Evolutionary conservation across 2,113 vertebrate species (phyloP).

Genomic region (Chiloscyllium plagiosum): DNA sequence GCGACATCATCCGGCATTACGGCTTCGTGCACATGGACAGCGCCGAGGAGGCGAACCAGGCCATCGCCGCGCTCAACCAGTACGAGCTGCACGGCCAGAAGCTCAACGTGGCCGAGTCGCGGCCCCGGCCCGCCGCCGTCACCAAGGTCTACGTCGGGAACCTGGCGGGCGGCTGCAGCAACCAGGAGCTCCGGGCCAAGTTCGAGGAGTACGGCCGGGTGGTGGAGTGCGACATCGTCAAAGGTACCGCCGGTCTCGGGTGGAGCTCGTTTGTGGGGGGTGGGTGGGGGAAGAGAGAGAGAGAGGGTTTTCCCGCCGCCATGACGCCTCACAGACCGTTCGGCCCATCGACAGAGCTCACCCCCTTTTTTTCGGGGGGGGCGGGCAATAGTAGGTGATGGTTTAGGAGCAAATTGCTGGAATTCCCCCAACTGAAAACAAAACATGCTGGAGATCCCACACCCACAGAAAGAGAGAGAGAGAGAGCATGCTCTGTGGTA

Average conservation of each 20-base stretch:
- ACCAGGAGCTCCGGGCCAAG: constrained; percentile 39
- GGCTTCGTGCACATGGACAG: constrained; percentile 35
- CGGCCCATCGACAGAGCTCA: too few species aligned
- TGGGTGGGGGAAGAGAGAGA: too few species aligned
- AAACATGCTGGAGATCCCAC: too few species aligned
- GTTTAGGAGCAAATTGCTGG: too few species aligned
- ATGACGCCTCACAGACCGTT: too few species aligned
- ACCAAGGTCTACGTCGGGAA: constrained; percentile 39
- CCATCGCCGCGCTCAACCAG: constrained; percentile 29
- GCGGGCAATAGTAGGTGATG: too few species aligned
- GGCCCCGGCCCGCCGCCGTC: constrained; percentile 24
- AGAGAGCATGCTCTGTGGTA: too few species aligned
- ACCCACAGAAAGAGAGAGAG: too few species aligned
- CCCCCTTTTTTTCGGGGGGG: too few species aligned
- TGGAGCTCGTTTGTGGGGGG: too few species aligned
- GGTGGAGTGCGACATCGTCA: constrained; percentile 39
- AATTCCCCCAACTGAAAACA: too few species aligned
- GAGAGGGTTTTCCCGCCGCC: too few species aligned
- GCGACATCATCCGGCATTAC: constrained; percentile 68
- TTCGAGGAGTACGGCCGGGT: constrained; percentile 40
- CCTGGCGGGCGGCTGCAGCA: constrained; percentile 28
- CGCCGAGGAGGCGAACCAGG: constrained; percentile 17
- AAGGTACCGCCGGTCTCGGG: background rate
- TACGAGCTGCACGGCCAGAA: constrained; percentile 38
- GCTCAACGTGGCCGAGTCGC: constrained; percentile 38